These are phyloP conservation scores for Graphium colonna DNA, from an alignment of 2,888 invertebrate genomes.

Conservation along the genomic window DNA sequence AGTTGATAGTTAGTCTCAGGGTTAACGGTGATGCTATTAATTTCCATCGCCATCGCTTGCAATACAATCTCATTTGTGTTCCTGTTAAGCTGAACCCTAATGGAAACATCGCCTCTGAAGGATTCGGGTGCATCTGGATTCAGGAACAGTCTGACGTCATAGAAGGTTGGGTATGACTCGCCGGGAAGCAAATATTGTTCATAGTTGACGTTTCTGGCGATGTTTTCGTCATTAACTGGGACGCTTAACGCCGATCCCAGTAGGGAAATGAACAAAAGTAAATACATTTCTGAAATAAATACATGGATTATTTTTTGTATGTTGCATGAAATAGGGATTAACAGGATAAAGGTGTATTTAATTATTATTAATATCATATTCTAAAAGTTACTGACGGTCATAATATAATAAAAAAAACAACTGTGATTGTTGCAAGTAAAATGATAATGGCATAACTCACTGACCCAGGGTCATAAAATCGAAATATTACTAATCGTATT, in stretches of 20 bases:
- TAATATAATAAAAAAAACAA: no score
- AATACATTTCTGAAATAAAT: no score
- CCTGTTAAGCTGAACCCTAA: conserved; percentile 48
- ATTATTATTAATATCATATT: no score
- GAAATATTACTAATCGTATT: no score
- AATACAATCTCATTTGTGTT: conserved; percentile 55
- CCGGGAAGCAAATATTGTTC: conserved; percentile 75
- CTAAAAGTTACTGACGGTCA: no score
- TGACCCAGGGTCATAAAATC: no score
- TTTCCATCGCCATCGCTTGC: conserved; percentile 67
- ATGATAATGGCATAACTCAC: no score
- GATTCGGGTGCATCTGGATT: conserved; percentile 56
- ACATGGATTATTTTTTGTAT: no score
- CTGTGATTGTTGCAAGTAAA: no score
- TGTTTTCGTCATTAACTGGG: conserved; percentile 35
- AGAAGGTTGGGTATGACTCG: conserved; percentile 72
- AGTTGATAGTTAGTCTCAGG: conserved; percentile 30
- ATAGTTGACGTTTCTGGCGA: conserved; percentile 31
- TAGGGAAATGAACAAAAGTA: conserved; percentile 48
- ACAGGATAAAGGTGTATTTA: no score
- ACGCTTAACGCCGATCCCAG: conserved; percentile 45
- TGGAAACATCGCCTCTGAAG: conserved; percentile 68
- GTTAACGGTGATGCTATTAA: conserved; percentile 42
- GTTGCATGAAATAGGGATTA: no score
- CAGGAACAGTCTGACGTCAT: conserved; percentile 70